These are phyloP conservation scores for Malacoctenus gilli DNA, from an alignment of 2,797 vertebrate genomes.

Conservation along the genomic window DNA sequence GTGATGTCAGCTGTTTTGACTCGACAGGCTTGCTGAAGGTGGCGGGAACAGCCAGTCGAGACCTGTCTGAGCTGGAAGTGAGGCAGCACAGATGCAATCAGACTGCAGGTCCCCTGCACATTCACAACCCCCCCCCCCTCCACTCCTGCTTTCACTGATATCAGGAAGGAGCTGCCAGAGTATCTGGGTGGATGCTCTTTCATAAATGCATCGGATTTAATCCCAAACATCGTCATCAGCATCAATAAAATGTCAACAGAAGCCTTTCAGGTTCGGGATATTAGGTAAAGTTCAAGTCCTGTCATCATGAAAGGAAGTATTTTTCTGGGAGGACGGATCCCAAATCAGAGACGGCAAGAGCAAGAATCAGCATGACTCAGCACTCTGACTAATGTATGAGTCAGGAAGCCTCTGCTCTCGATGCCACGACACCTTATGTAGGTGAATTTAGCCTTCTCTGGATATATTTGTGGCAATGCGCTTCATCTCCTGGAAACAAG, in stretches of 20 bases:
- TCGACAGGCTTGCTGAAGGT: slow-evolving; percentile 41
- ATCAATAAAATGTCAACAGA: too few species aligned
- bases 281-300: too few species aligned
- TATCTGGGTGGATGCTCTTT: not conserved
- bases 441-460: slow-evolving; percentile 20
- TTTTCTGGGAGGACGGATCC: slow-evolving; percentile 17
- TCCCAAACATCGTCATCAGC: too few species aligned
- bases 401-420: slow-evolving; percentile 23
- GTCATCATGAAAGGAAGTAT: slow-evolving; percentile 9
- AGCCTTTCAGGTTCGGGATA: too few species aligned
- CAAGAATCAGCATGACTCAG: slow-evolving; percentile 60
- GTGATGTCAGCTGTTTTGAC: slow-evolving; percentile 74
- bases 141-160: slow-evolving; percentile 20
- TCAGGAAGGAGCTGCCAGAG: not conserved
- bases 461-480: slow-evolving; percentile 26
- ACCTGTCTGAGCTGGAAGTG: slow-evolving; percentile 64
- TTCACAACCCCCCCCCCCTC: not conserved
- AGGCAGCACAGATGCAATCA: slow-evolving; percentile 48
- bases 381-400: slow-evolving; percentile 48
- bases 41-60: slow-evolving; percentile 59
- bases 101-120: not conserved
- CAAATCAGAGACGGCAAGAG: not conserved
- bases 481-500: slow-evolving; percentile 29
- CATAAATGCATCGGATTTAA: too few species aligned
- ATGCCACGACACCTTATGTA: slow-evolving; percentile 23